A percentile compares a stretch with the other conserved stretches of the same genome.
Evolutionary conservation across 2,888 invertebrate genomes (phyloP).

Genomic region (Eupithecia dodoneata): DNA sequence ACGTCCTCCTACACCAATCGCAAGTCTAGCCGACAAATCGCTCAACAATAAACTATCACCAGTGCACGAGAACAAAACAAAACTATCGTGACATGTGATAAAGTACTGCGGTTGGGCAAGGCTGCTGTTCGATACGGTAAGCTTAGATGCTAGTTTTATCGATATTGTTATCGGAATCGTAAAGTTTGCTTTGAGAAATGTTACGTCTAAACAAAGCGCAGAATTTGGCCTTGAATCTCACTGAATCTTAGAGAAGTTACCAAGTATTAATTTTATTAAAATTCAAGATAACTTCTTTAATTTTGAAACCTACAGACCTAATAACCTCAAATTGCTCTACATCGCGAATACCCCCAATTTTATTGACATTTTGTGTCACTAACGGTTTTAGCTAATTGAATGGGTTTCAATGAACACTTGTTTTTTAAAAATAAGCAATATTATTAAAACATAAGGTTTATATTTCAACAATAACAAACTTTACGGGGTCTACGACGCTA

Average conservation of each 20-base stretch:
- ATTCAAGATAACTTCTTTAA: not conserved
- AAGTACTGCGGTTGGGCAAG: conserved; percentile 60
- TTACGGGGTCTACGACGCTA: conserved; percentile 46
- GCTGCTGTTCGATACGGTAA: conserved; percentile 74
- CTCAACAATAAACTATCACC: conserved; percentile 56
- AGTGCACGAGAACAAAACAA: conserved; percentile 47
- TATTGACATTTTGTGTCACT: not conserved
- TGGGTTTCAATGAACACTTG: not conserved
- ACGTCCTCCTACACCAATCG: conserved; percentile 61
- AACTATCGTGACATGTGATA: conserved; percentile 65
- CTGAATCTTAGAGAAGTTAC: not conserved
- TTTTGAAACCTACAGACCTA: not conserved
- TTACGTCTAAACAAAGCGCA: conserved; percentile 36
- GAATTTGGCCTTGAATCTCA: conserved; percentile 20
- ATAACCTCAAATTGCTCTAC: not conserved
- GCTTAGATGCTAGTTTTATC: conserved; percentile 43
- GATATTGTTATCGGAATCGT: conserved; percentile 41
- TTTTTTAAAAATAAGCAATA: not conserved
- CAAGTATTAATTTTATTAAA: not conserved
- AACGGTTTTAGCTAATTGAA: not conserved
- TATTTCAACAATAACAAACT: conserved; percentile 40
- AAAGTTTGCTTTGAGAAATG: conserved; percentile 50
- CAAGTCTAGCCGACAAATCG: conserved; percentile 63
- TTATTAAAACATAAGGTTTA: not conserved
- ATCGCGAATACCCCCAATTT: not conserved